phyloP scores from a whole-genome alignment of 2,888 invertebrate genomes.

The Herminia tarsipennalis region DNA sequence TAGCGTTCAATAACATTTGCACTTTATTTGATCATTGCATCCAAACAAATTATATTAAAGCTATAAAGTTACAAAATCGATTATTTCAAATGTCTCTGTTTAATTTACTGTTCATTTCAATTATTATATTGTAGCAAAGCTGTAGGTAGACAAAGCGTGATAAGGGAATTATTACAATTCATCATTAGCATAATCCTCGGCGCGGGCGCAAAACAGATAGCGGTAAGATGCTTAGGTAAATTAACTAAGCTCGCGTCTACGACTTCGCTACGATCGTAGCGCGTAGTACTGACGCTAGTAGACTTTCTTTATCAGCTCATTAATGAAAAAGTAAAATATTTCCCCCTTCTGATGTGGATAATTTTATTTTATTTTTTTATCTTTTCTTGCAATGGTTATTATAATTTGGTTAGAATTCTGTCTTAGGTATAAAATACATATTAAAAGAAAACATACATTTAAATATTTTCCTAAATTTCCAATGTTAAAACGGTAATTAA shows the following conservation, averaged over 20 bases:
- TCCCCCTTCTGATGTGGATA: constrained; percentile 17
- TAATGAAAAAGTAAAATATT: constrained; percentile 41
- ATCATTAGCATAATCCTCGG: constrained; percentile 78
- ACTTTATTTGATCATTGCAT: too few relatives aligned
- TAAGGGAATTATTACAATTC: constrained; percentile 80
- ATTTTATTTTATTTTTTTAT: constrained; percentile 16
- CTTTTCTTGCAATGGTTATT: too few relatives aligned
- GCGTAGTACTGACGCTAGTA: constrained; percentile 45
- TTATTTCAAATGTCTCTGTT: constrained; percentile 12
- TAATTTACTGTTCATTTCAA: constrained; percentile 31
- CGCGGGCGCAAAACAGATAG: constrained; percentile 79
- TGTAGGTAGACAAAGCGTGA: constrained; percentile 75
- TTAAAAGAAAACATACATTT: too few relatives aligned
- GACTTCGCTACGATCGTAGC: constrained; percentile 47
- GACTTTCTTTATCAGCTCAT: constrained; percentile 51
- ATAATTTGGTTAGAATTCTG: too few relatives aligned
- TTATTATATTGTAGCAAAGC: constrained; percentile 53
- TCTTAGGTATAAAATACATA: too few relatives aligned
- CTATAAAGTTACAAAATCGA: too few relatives aligned
- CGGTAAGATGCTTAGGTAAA: constrained; percentile 83
- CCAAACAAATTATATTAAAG: too few relatives aligned
- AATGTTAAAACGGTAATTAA: too few relatives aligned
- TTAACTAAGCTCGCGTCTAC: constrained; percentile 66
- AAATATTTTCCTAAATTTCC: too few relatives aligned
- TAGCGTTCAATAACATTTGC: too few relatives aligned